Percentiles rank a stretch among this genome's conserved stretches.
Conservation (phyloP, 1,140 invertebrate species). For the Cylas formicarius region DNA sequence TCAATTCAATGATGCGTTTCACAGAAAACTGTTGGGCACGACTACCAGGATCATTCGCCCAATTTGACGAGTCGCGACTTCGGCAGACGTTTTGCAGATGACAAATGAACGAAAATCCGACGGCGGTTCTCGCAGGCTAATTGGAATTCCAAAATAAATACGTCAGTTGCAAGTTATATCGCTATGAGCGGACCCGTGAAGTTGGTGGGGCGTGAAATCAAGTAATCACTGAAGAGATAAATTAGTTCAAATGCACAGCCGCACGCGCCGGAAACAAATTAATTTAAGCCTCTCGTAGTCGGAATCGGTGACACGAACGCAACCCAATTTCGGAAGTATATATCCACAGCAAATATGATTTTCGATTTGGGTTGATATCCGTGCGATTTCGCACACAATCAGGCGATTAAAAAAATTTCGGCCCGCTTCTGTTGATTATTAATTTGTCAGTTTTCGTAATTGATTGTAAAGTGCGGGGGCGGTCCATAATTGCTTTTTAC, state of each 20-base stretch:
- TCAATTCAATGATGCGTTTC: too few relatives aligned
- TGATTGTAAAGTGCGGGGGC: too few relatives aligned
- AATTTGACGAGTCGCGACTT: too few relatives aligned
- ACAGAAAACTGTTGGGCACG: too few relatives aligned
- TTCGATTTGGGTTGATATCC: constrained; percentile 1
- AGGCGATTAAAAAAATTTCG: neutral
- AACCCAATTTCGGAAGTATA: constrained; percentile 3
- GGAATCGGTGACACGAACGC: constrained; percentile 10
- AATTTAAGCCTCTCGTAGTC: constrained; percentile 7
- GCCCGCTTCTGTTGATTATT: too few relatives aligned
- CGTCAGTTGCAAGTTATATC: neutral
- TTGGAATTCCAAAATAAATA: neutral
- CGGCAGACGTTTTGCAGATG: too few relatives aligned
- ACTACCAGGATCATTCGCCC: too few relatives aligned
- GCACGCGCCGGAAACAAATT: constrained; percentile 3
- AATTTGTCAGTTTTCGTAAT: too few relatives aligned
- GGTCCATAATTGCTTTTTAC: too few relatives aligned
- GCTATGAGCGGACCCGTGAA: neutral
- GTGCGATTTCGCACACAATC: neutral
- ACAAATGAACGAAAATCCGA: neutral
- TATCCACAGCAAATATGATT: constrained; percentile 9
- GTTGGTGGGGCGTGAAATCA: neutral
- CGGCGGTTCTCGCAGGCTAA: neutral
- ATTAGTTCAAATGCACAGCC: neutral
- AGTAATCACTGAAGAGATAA: constrained; percentile 4